phyloP scores from a whole-genome alignment of 2,113 vertebrate genomes.

The Tachysurus vachellii region DNA sequence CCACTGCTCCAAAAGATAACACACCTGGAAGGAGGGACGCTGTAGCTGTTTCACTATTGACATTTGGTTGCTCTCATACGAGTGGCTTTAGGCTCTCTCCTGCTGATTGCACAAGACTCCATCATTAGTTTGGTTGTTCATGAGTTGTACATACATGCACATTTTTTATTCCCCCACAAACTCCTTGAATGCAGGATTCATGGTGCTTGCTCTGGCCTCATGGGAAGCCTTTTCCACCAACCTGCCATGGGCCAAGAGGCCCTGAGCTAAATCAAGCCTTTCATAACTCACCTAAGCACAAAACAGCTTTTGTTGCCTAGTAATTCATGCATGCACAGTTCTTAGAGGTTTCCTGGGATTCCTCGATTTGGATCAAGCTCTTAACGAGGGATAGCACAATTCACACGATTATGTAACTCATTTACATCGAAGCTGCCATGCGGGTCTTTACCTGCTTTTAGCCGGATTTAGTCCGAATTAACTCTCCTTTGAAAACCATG shows the following conservation, averaged over 20 bases:
- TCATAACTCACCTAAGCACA: slow-evolving; percentile 69
- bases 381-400: slow-evolving; percentile 53
- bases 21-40: not conserved
- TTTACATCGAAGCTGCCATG: not conserved
- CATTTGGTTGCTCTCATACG: not conserved
- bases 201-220: slow-evolving; percentile 56
- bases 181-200: slow-evolving; percentile 73
- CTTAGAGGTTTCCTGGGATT: slow-evolving; percentile 47
- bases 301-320: slow-evolving; percentile 65
- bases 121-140: slow-evolving; percentile 21
- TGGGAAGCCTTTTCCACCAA: slow-evolving; percentile 67
- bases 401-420: slow-evolving; percentile 60
- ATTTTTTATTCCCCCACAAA: slow-evolving; percentile 61
- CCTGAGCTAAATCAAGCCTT: slow-evolving; percentile 66
- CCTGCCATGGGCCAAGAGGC: slow-evolving; percentile 57
- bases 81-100: not conserved
- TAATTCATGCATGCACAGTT: slow-evolving; percentile 56
- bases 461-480: not conserved
- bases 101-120: not conserved
- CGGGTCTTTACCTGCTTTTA: slow-evolving; percentile 13
- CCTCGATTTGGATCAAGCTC: slow-evolving; percentile 40
- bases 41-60: not conserved
- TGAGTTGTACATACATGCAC: slow-evolving; percentile 22
- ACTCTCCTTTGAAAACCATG: not conserved
- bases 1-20: not conserved